Percentiles rank a stretch among this genome's conserved stretches.
Evolutionary conservation across 2,888 invertebrate species (phyloP).

Genomic region (Spodoptera picta): DNA sequence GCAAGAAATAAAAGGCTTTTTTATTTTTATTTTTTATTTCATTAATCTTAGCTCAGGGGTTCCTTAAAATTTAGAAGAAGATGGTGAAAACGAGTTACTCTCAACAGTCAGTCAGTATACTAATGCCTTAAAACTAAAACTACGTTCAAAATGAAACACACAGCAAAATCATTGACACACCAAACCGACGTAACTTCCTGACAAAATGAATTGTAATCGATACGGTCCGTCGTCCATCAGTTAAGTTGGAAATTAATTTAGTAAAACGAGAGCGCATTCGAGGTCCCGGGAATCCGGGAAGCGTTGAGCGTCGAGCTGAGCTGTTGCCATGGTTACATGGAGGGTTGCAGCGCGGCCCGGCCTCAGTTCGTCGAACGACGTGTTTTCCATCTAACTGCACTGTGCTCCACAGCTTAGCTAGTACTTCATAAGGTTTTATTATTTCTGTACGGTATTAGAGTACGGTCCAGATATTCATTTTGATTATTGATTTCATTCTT

Average conservation of each 20-base stretch:
- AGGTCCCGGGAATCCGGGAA: conserved; percentile 14
- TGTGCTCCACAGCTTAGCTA: conserved; percentile 11
- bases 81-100: no score
- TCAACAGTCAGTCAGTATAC: no score
- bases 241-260: conserved; percentile 23
- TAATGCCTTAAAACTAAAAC: no score
- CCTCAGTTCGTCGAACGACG: not conserved
- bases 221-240: conserved; percentile 2
- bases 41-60: no score
- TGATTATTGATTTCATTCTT: not conserved
- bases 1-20: no score
- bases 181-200: no score
- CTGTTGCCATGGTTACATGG: conserved; percentile 19
- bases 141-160: no score
- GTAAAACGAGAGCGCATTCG: conserved; percentile 7
- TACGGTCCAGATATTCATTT: conserved; percentile 4
- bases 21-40: no score
- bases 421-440: conserved; percentile 13
- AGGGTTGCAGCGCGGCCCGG: conserved; percentile 2
- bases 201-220: conserved; percentile 13
- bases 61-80: no score
- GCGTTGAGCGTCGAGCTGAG: conserved; percentile 15
- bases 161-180: no score
- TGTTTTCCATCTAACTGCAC: conserved; percentile 38
- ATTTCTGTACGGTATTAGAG: not conserved